Evolutionary conservation across 1,140 invertebrate species (phyloP), one percentile per base, ranked within the genome.

Genomic region (Globodera rostochiensis): DNA sequence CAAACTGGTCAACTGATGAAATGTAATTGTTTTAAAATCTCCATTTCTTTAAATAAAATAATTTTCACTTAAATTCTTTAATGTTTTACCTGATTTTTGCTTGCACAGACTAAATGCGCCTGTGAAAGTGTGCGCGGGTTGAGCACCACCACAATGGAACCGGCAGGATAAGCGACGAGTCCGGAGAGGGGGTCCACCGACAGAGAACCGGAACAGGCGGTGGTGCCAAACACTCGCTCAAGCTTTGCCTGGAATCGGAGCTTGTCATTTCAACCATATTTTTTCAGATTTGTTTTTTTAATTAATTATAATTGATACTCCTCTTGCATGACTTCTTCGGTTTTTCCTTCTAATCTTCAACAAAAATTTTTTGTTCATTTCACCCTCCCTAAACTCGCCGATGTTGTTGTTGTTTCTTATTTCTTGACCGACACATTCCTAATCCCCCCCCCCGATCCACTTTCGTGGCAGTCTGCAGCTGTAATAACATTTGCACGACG

Each of bases 141-240:
- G 76, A 82, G 53, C 21, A 87, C 66, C 46, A 87, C 87, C n/a
- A 87, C 86, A 13, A 87, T 88, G 25, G 87, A 88, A n/a, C 83
- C 87, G n/a, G 87, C 87, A n/a, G 86, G 85, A 80, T 87, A 87
- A 13, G 87, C 87, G 53, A 87, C 77, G 8, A 85, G 73, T 46
- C 86, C 86, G 15, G 80, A 80, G 36, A 36, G 77, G 60, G 82
- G 76, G 78, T 87, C 87, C 60, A 88, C 78, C n/a, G 87, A 84
- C 36, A 87, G 60, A 8, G 86, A 87, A 19, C 73, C 66, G 19
- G 83, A 85, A 64, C 86, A 87, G 50, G 86, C 85, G 57, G 86
- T 87, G 36, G 73, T 87, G 50, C 86, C 86, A 46, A 87, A 80
- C 45, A 87, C 86, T 25, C 82, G 74, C 77, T 87, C 87, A 5